phyloP scores from a whole-genome alignment of 2,113 vertebrate genomes.

The Dascyllus trimaculatus region DNA sequence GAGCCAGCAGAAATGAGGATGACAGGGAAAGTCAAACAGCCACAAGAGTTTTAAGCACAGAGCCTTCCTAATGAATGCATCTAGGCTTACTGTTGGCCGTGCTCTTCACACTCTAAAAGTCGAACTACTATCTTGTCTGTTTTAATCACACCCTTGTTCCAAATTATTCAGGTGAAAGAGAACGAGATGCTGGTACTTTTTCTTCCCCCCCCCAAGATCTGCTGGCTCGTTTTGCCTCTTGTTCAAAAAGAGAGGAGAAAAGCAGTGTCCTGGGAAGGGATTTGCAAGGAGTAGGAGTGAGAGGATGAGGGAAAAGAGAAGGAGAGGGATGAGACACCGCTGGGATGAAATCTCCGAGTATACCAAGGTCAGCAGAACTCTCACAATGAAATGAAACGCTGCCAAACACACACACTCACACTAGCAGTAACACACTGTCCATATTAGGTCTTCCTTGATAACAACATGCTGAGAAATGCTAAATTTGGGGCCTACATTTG shows the following conservation, averaged over 20 bases:
- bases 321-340: conserved; percentile 51
- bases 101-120: conserved; percentile 7
- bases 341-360: conserved; percentile 59
- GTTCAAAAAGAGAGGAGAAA: conserved; percentile 32
- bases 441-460: conserved; percentile 56
- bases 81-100: not conserved
- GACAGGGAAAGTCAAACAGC: conserved; percentile 62
- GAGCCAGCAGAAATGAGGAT: conserved; percentile 60
- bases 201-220: not conserved
- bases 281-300: conserved; percentile 48
- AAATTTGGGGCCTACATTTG: conserved; percentile 56
- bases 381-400: conserved; percentile 63
- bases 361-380: conserved; percentile 78
- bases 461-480: conserved; percentile 67
- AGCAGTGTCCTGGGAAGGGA: conserved; percentile 28
- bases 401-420: conserved; percentile 44
- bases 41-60: conserved; percentile 36
- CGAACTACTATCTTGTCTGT: not conserved
- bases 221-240: conserved; percentile 16
- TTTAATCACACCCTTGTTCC: conserved; percentile 46
- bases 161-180: conserved; percentile 42
- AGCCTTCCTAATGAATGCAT: conserved; percentile 37
- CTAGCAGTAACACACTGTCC: conserved; percentile 14
- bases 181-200: not conserved
- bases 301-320: conserved; percentile 28